Base-by-base conservation (phyloP, 30 jellyfish, hydroid and myxozoan genomes). In the Cassiopea andromeda region DNA sequence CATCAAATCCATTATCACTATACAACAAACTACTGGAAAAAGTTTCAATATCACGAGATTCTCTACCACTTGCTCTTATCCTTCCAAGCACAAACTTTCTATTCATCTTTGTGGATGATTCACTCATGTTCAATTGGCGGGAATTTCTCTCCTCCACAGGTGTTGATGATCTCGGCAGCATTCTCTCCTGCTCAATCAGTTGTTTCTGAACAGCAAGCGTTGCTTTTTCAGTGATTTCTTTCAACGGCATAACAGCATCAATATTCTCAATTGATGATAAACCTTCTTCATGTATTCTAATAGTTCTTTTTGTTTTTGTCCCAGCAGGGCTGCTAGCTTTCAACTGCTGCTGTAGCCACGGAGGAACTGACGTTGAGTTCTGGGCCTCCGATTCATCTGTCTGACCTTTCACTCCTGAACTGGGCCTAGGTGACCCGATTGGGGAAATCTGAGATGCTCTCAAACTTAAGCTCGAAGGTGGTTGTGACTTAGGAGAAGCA, bases 291-390 rank as follows among this genome's bases (percentile, higher is more conserved):
- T 86, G 93, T 17, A 86, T 76, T 45, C 73, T 69, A 44, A 86
- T 44, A 0, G 83, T 76, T 61, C 80, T 64, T 43, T 44, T 73
- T 47, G 77, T 88, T 44, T 78, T 88, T 1, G 97, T 85, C 49
- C 91, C 89, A 7, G 94, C 89, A 1, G 96, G 97, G 68, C 97
- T 84, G 87, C 98, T 94, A 27, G 98, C 98, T 1, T 75, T 58
- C 2, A 94, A 27, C 74, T 90, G 94, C 67, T 94, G 98, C 44
- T 97, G 97, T n/a, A 94, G 84, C 98, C 98, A 94, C 12, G 92
- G 97, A 1, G 98, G 98, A 81, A 94, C 67, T 27, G 80, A 27
- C 14, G 50, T 1, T 8, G 73, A 6, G 10, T 70, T 44, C 69
- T 85, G 59, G 14, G 27, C 54, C 46, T 82, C 61, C 17, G 79